Base-by-base conservation (phyloP, 2,888 invertebrate genomes). In the Smittia aterrima region DNA sequence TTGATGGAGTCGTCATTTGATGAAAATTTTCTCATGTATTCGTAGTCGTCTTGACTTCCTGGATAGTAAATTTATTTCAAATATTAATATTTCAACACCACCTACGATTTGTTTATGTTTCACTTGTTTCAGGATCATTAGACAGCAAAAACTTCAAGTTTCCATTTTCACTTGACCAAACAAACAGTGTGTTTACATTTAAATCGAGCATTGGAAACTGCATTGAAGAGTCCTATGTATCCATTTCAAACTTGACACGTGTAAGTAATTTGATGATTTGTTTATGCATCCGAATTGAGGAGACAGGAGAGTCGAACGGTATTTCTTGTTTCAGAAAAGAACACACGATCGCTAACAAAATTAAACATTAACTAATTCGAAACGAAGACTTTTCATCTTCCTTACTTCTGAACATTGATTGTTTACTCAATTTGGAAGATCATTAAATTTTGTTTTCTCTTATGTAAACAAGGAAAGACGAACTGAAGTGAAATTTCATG, bases 11-110 rank as follows among this genome's bases (percentile, higher is more conserved):
- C 74, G 47, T 74, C 66, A 24, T 53, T 72, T n/a, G 74, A 74
- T 74, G 74, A 66, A 74, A 74, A 74, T n/a, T 74, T 74, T 74
- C 74, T 64, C 53, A 74, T 74, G 24, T 74, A 74, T 27, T 72
- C 72, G 53, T 72, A 72, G 58, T 72, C 72, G 18, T 72, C 72
- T 4, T 72, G 72, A 38, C 40, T 72, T 62, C 72, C 72, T 72
- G 64, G 20, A 58, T 58, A 4, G 24, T 24, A 27, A n/a, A 22
- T 25, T n/a, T 47, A 16, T 47, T 4, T 64, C 7, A 27, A 64
- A 32, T 9, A 32, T 32, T 32, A 32, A 32, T 9, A 6, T 11
- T 2, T 58, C 18, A 58, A 13, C 47, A 11, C 32, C 9, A 32
- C 32, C 32, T 32, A 58, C 47, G 22, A 58, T 58, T 58, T 58